Conservation (phyloP, 2,797 vertebrate species). For the Neomorphus geoffroyi region DNA sequence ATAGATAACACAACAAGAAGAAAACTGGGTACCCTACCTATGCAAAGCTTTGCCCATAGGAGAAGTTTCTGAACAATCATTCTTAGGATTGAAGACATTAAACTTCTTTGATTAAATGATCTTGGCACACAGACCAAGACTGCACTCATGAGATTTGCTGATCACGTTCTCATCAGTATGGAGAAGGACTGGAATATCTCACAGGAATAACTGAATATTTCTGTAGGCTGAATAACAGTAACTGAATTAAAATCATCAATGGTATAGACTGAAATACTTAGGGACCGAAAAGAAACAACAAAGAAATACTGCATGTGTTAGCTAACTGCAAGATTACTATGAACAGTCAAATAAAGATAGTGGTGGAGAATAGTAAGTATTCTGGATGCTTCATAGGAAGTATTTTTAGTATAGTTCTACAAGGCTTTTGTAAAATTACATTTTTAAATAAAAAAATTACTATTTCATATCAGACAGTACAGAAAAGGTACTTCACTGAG, state of each 20-base stretch:
- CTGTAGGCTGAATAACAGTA: background rate
- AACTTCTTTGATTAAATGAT: background rate
- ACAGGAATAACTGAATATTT: background rate
- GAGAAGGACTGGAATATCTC: background rate
- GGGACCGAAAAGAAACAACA: background rate
- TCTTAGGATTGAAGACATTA: background rate
- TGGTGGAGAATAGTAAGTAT: background rate
- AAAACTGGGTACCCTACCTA: background rate
- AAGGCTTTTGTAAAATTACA: background rate
- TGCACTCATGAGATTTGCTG: background rate
- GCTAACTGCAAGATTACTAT: background rate
- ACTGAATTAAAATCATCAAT: background rate
- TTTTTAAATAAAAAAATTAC: background rate
- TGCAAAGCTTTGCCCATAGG: background rate
- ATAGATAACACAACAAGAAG: background rate
- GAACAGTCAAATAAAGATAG: background rate
- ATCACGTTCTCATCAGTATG: background rate
- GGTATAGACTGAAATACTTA: background rate
- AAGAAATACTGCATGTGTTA: background rate
- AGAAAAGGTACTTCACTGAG: background rate
- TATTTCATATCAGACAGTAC: background rate
- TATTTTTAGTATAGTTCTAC: background rate
- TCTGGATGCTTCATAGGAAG: background rate
- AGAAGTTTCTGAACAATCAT: background rate
- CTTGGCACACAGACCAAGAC: background rate